Evolutionary conservation across 2,113 vertebrate genomes (phyloP).

Genomic region (Oryzias curvinotus): DNA sequence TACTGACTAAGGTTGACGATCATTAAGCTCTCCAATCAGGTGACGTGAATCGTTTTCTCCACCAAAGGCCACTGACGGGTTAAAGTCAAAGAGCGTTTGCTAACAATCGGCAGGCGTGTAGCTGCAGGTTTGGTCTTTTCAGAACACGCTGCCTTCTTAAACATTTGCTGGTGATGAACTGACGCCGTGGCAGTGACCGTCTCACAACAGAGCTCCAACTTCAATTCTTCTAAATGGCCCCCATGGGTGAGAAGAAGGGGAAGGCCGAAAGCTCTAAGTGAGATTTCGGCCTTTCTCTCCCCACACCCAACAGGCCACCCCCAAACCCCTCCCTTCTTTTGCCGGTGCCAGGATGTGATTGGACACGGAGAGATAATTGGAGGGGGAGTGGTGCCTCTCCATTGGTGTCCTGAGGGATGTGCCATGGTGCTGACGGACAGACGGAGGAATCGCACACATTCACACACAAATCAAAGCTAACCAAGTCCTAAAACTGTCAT

Average conservation of each 20-base stretch:
- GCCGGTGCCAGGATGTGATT: slow-evolving; percentile 76
- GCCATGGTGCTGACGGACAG: slow-evolving; percentile 18
- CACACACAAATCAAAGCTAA: too few species aligned
- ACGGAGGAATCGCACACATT: neutral
- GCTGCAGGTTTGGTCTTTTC: slow-evolving; percentile 3
- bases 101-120: neutral
- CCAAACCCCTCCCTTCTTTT: slow-evolving; percentile 74
- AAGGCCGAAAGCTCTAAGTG: slow-evolving; percentile 95
- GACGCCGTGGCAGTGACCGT: slow-evolving; percentile 58
- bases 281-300: slow-evolving; percentile 87
- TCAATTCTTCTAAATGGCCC: slow-evolving; percentile 90
- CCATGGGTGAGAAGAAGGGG: slow-evolving; percentile 84
- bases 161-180: slow-evolving; percentile 44
- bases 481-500: too few species aligned
- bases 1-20: too few species aligned
- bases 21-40: too few species aligned
- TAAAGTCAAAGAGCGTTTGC: too few species aligned
- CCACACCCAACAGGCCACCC: slow-evolving; percentile 53
- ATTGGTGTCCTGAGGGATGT: slow-evolving; percentile 37
- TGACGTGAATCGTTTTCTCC: too few species aligned
- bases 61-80: too few species aligned
- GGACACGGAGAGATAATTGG: slow-evolving; percentile 68
- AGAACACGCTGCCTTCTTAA: slow-evolving; percentile 1
- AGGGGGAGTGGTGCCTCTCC: slow-evolving; percentile 31
- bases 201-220: slow-evolving; percentile 89